Evolutionary conservation across 2,113 vertebrate species (phyloP), one percentile per base, ranked within the genome.

Genomic region (Mesembrinibis cayennensis): DNA sequence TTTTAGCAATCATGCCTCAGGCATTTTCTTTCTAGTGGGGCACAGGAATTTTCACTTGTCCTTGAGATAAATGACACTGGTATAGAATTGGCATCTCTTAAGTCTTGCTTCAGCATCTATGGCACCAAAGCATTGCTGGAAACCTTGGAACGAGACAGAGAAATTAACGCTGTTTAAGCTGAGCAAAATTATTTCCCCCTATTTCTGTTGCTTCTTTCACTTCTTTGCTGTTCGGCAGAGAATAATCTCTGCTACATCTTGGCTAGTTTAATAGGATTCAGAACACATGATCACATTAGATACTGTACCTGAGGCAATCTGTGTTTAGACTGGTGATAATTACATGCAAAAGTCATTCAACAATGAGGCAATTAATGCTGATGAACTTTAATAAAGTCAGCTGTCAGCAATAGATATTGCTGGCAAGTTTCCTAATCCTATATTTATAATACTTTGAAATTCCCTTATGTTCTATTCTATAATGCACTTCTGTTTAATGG

Each of bases 311-410:
- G 97, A 97, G 97, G 97, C 98, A 97, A 93, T 97, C 95, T 97
- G 90, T 97, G 95, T 97, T 98, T 98, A 97, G 97, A 95, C 96
- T 97, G 96, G 95, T 97, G 97, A 96, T 98, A 97, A 97, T 97
- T 98, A 95, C 97, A 97, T 96, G 87, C 87, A 96, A 79, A 98
- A 97, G 97, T 96, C 95, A 95, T 97, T 97, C 96, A 96, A 96
- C 91, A 96, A 97, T 96, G 93, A 98, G 91, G 95, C 97, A 97
- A 97, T 98, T 98, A 98, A 97, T 98, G 98, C 94, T 98, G 97
- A 97, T 98, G 97, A 98, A 98, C 97, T 98, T 98, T 97, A 98
- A 73, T 98, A 97, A 98, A 98, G 97, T 98, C 95, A 87, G 95
- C 97, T 98, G 97, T 97, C 98, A 97, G 97, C 77, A 34, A 91